These are phyloP conservation scores for Zootoca vivipara DNA, from an alignment of 2,113 vertebrate species.

Conservation along the genomic window DNA sequence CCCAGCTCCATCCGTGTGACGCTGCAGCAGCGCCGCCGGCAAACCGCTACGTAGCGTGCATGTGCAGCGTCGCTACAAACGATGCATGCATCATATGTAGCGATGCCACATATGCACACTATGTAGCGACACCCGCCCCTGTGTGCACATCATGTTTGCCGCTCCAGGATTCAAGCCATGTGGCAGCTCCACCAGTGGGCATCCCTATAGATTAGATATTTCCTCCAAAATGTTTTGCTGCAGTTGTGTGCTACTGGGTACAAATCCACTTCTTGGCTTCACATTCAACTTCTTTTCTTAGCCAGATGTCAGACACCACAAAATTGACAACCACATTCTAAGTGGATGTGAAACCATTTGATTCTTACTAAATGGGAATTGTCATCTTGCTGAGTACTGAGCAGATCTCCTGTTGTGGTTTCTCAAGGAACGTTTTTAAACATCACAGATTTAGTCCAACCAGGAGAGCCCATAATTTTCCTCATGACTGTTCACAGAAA, in stretches of 20 bases:
- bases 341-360: not conserved
- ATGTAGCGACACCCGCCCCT: no score
- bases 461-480: constrained; percentile 10
- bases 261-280: not conserved
- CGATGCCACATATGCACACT: no score
- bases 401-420: not conserved
- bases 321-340: not conserved
- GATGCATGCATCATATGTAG: no score
- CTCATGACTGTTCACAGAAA: not conserved
- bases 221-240: not conserved
- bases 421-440: not conserved
- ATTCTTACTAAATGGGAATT: not conserved
- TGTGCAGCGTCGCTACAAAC: no score
- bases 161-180: not conserved
- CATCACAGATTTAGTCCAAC: not conserved
- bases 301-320: not conserved
- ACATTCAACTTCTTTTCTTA: not conserved
- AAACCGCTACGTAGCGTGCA: no score
- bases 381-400: not conserved
- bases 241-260: not conserved
- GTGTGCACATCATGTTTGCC: no score
- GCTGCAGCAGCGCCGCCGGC: no score
- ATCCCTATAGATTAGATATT: not conserved
- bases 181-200: not conserved
- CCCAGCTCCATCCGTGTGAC: no score